Percentiles rank a stretch among this genome's conserved stretches.
phyloP scores from a whole-genome alignment of 2,113 vertebrate genomes.

The Ancistrus triradiatus region DNA sequence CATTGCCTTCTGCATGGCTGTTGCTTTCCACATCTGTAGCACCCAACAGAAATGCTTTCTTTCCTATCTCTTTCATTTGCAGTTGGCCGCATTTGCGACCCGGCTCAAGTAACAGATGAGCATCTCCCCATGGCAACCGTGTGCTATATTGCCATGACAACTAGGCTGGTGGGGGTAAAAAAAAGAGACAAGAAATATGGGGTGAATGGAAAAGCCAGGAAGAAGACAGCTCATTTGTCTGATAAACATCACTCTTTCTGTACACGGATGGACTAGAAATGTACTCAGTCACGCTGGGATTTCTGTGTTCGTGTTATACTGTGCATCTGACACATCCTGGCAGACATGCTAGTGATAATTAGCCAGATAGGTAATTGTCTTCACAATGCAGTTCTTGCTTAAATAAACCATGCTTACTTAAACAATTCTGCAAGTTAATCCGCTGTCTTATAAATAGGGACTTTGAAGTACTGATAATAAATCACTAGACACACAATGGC shows the following conservation, averaged over 20 bases:
- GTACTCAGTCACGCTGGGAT: not conserved
- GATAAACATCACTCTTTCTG: slow-evolving; percentile 10
- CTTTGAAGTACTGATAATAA: too few relatives aligned
- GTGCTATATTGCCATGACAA: slow-evolving; percentile 73
- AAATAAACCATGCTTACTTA: too few relatives aligned
- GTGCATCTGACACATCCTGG: slow-evolving; percentile 1
- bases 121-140: slow-evolving; percentile 72
- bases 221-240: slow-evolving; percentile 44
- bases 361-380: not conserved
- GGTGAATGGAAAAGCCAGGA: slow-evolving; percentile 41
- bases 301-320: not conserved
- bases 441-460: too few relatives aligned
- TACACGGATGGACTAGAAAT: not conserved
- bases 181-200: slow-evolving; percentile 47
- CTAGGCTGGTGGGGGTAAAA: slow-evolving; percentile 53
- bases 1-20: not conserved
- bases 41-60: not conserved
- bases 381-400: too few relatives aligned
- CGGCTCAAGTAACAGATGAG: slow-evolving; percentile 50
- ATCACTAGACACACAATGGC: too few relatives aligned
- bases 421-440: too few relatives aligned
- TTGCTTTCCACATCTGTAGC: slow-evolving; percentile 1
- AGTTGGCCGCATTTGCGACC: slow-evolving; percentile 47
- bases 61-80: not conserved
- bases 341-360: not conserved